Evolutionary conservation across 2,888 invertebrate genomes (phyloP).

Genomic region (Notocelia uddmanniana): DNA sequence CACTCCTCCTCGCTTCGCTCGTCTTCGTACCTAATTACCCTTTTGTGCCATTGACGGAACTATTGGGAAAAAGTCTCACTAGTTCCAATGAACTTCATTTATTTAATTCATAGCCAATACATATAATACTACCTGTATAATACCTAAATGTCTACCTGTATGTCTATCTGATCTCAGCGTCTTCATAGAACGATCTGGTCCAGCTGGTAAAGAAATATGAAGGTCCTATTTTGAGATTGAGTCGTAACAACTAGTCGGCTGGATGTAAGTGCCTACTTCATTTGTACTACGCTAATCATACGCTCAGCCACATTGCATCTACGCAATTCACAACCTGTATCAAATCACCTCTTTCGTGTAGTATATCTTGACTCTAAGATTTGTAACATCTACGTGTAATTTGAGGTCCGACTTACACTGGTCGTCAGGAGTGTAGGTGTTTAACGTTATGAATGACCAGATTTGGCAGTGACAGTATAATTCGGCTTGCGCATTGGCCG

Average conservation of each 20-base stretch:
- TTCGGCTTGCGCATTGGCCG: slow-evolving; percentile 9
- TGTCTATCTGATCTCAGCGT: too few species aligned
- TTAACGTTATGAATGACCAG: not conserved
- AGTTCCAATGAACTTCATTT: too few species aligned
- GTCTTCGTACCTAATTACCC: too few species aligned
- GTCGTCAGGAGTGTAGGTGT: not conserved
- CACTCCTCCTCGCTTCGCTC: too few species aligned
- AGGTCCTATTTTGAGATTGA: not conserved
- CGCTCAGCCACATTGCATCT: not conserved
- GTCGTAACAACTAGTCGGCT: not conserved
- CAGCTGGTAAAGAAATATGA: too few species aligned
- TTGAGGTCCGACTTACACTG: not conserved
- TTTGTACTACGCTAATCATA: not conserved
- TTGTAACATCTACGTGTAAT: not conserved
- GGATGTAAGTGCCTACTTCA: not conserved
- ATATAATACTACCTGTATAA: too few species aligned
- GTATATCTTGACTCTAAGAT: not conserved
- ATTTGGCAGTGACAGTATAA: not conserved
- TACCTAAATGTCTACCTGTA: too few species aligned
- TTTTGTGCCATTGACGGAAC: too few species aligned
- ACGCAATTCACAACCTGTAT: not conserved
- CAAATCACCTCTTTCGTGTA: not conserved
- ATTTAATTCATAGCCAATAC: too few species aligned
- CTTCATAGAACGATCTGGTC: too few species aligned
- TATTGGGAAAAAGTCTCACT: too few species aligned